Evolutionary conservation across 2,888 invertebrate species (phyloP).

Genomic region (Bellardia pandia): DNA sequence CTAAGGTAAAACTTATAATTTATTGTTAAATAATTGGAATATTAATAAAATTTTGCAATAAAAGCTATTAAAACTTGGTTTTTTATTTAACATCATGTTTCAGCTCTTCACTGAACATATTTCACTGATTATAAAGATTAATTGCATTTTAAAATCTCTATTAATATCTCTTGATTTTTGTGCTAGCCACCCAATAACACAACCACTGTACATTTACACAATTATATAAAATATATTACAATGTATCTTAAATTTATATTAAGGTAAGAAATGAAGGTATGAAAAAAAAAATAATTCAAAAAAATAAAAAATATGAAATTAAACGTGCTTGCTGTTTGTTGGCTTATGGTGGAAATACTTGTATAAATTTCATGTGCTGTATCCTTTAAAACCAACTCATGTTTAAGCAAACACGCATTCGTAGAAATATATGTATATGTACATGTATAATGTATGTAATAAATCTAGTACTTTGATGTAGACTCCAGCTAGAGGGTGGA

Average conservation of each 20-base stretch:
- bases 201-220: slow-evolving; percentile 16
- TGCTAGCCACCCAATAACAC: neutral
- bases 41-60: no score
- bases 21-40: no score
- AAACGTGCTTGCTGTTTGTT: slow-evolving; percentile 46
- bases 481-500: neutral
- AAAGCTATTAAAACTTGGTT: no score
- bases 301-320: slow-evolving; percentile 11
- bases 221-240: neutral
- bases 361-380: slow-evolving; percentile 20
- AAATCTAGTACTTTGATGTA: neutral
- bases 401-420: neutral
- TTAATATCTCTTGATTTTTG: no score
- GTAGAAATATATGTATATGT: neutral
- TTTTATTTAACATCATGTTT: no score
- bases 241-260: slow-evolving; percentile 44
- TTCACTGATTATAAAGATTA: no score
- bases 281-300: neutral
- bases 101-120: no score
- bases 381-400: slow-evolving; percentile 13
- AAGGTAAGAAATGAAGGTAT: slow-evolving; percentile 16
- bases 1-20: no score
- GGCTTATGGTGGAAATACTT: slow-evolving; percentile 36
- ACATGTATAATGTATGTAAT: neutral
- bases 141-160: no score